Evolutionary conservation across 2,797 vertebrate genomes (phyloP).

Genomic region (Silurus lanzhouensis): DNA sequence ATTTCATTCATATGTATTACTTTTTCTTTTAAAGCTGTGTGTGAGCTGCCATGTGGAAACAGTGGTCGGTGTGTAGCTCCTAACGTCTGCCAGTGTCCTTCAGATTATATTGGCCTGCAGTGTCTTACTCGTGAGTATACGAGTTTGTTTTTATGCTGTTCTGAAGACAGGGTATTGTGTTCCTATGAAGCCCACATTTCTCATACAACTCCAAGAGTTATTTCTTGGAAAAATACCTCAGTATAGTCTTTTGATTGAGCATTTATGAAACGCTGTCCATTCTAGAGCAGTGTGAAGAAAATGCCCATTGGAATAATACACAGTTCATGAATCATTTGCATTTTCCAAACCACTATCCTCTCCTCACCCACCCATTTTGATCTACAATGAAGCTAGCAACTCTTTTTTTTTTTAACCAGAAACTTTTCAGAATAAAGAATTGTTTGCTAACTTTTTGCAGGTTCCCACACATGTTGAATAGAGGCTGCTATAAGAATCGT

Average conservation of each 20-base stretch:
- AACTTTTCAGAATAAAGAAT: background rate
- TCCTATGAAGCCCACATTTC: background rate
- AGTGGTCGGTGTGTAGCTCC: constrained; percentile 78
- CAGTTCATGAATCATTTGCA: too few species aligned
- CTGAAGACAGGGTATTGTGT: background rate
- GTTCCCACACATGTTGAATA: background rate
- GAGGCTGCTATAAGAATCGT: background rate
- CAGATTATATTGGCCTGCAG: constrained; percentile 78
- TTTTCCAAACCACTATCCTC: too few species aligned
- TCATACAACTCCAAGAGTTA: background rate
- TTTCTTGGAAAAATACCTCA: background rate
- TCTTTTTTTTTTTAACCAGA: background rate
- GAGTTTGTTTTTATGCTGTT: background rate
- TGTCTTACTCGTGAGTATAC: constrained; percentile 77
- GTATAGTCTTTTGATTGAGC: background rate
- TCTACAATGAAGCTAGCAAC: background rate
- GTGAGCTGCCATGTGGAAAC: constrained; percentile 77
- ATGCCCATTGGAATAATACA: background rate
- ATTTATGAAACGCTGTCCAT: background rate
- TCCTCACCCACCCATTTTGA: too few species aligned
- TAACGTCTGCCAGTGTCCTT: constrained; percentile 77
- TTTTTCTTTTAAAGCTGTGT: constrained; percentile 64
- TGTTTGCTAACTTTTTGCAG: background rate
- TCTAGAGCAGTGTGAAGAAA: background rate
- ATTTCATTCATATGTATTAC: background rate